Percentiles rank a stretch among this genome's conserved stretches.
These are phyloP conservation scores for Drosophila siamana DNA, from an alignment of 2,888 invertebrate species.

Conservation along the genomic window DNA sequence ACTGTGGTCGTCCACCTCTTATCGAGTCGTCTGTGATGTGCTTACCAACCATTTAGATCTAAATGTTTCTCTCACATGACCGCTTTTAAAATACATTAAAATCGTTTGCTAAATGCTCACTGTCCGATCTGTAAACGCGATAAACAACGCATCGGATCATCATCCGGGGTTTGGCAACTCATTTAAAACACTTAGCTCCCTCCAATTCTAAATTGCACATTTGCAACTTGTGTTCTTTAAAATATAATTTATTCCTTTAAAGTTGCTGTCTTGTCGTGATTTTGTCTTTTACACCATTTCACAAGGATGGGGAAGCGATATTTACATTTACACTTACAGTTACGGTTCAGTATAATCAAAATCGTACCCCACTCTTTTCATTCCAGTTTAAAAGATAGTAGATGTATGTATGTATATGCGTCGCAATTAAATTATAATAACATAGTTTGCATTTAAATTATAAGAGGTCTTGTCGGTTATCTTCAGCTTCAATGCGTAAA, in stretches of 20 bases:
- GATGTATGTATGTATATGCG: constrained; percentile 19
- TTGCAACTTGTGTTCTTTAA: constrained; percentile 30
- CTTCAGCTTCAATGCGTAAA: constrained; percentile 16
- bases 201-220: constrained; percentile 9
- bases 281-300: constrained; percentile 32
- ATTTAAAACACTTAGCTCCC: constrained; percentile 9
- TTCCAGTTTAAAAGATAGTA: constrained; percentile 2
- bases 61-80: constrained; percentile 34
- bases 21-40: not conserved
- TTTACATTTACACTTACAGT: constrained; percentile 34
- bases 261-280: constrained; percentile 20
- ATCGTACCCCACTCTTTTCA: constrained; percentile 18
- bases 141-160: constrained; percentile 22
- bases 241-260: constrained; percentile 49
- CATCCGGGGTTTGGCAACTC: constrained; percentile 1
- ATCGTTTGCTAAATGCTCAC: constrained; percentile 36
- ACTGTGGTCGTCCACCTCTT: not conserved
- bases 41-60: constrained; percentile 8
- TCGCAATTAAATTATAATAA: constrained; percentile 51
- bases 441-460: constrained; percentile 60
- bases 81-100: constrained; percentile 31
- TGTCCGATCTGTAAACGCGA: constrained; percentile 35
- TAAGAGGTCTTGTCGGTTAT: constrained; percentile 74
- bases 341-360: constrained; percentile 24
- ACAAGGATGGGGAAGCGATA: constrained; percentile 44